Evolutionary conservation across 2,888 invertebrate species (phyloP).

Genomic region (Ctenicera cuprea): DNA sequence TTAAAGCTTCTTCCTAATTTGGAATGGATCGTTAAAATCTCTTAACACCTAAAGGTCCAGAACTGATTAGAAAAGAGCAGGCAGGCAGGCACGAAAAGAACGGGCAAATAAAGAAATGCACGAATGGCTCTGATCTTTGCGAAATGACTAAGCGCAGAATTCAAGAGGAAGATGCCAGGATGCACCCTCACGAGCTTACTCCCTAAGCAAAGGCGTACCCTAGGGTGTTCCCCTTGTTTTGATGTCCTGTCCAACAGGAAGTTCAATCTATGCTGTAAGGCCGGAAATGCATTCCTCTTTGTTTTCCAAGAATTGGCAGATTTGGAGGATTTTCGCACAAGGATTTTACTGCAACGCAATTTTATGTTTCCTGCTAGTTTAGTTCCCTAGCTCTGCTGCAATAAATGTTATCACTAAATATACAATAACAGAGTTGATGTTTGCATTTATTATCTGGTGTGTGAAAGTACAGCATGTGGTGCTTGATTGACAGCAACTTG

Average conservation of each 20-base stretch:
- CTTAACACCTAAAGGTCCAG: constrained; percentile 4
- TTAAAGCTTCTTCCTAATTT: constrained; percentile 6
- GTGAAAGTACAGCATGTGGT: background rate
- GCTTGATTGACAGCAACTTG: background rate
- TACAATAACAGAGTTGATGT: background rate
- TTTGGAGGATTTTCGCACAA: constrained; percentile 36
- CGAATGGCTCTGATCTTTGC: constrained; percentile 20
- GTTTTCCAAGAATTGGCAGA: constrained; percentile 42
- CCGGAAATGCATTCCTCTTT: constrained; percentile 46
- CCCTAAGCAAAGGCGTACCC: constrained; percentile 36
- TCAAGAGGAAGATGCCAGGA: constrained; percentile 29
- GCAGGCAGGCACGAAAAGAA: background rate
- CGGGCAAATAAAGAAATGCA: background rate
- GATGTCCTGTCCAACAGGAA: constrained; percentile 50
- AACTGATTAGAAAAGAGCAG: constrained; percentile 1
- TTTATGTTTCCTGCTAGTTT: background rate
- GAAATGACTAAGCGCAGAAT: constrained; percentile 30
- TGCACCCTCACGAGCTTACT: constrained; percentile 38
- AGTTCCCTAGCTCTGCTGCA: background rate
- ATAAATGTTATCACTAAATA: constrained; percentile 1
- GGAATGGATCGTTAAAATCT: constrained; percentile 15
- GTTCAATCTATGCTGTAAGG: constrained; percentile 47
- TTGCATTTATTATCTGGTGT: background rate
- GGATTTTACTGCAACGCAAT: background rate
- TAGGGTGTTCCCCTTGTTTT: constrained; percentile 51